Base-by-base conservation (phyloP, 2,888 invertebrate species). In the Oligia latruncula region DNA sequence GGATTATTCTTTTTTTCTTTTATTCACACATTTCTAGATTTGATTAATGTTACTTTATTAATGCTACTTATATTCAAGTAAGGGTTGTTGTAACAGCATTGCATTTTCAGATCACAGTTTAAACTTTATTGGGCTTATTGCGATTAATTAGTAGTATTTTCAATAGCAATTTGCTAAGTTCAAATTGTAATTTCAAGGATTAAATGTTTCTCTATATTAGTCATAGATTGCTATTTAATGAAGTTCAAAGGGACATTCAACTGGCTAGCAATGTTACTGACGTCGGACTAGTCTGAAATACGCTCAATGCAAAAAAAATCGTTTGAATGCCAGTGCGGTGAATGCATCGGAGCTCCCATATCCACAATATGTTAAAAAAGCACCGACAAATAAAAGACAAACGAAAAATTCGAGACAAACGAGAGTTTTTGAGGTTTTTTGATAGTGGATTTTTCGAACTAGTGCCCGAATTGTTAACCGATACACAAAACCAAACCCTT, bases 311-410 rank as follows among this genome's bases (percentile, higher is more conserved):
- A 55, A 77, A 77, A 86, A 76, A 86, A 73, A 66, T 0, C 35
- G 17, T 67, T 74, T 83, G 40, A 74, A 83, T 84, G 52, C 58
- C 66, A 60, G 58, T 71, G 71, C 76, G 58, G 73, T 60, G 73
- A 83, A 73, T 60, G 49, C 71, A 83, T 65, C 35, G 71, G 60
- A 65, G 70, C 71, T 81, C 76, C 65, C 74, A 77, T 87, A 83
- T 83, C 80, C 75, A 83, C 87, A 80, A 87, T 87, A 77, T 80
- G 85, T 87, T 79, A 87, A 83, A 84, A 84, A 87, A 77, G 49
- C 58, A 60, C 65, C 65, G 29, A 43, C 72, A 85, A 87, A 83
- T 78, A 80, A 83, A 67, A 73, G 13, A 43, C n/a, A 58, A 78
- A 55, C 23, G 35, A 58, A 74, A 76, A 77, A 82, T 43, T 68